Percentiles rank a stretch among this genome's conserved stretches.
phyloP scores from a whole-genome alignment of 2,888 invertebrate genomes.

The Dendrolimus houi region DNA sequence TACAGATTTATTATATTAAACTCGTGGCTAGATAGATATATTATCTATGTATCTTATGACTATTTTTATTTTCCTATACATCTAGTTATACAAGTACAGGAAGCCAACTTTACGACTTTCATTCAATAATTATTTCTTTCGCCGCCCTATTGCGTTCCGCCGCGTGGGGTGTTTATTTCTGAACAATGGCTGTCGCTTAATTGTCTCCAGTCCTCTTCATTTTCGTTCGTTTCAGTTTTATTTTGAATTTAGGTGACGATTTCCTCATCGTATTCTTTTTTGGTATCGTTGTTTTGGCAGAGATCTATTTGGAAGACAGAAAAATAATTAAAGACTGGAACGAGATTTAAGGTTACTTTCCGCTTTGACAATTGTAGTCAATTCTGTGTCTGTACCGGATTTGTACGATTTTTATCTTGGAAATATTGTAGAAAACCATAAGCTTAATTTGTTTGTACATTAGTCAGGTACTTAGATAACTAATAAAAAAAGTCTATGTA shows the following conservation, averaged over 20 bases:
- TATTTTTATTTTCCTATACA: too few species aligned
- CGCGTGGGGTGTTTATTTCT: neutral
- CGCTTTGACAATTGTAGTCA: too few species aligned
- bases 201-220: neutral
- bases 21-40: too few species aligned
- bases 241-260: neutral
- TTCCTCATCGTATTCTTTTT: neutral
- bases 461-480: too few species aligned
- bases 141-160: neutral
- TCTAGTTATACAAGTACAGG: neutral
- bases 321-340: neutral
- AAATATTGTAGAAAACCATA: too few species aligned
- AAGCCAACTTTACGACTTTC: neutral
- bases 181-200: neutral
- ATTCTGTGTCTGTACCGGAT: too few species aligned
- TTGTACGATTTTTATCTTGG: too few species aligned
- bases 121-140: neutral
- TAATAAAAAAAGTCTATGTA: too few species aligned
- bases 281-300: neutral
- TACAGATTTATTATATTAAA: too few species aligned
- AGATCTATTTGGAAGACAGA: neutral
- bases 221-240: neutral
- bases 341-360: too few species aligned
- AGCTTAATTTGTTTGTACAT: too few species aligned
- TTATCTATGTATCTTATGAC: too few species aligned